phyloP scores from a whole-genome alignment of 2,113 vertebrate species.

The Alexandromys fortis region DNA sequence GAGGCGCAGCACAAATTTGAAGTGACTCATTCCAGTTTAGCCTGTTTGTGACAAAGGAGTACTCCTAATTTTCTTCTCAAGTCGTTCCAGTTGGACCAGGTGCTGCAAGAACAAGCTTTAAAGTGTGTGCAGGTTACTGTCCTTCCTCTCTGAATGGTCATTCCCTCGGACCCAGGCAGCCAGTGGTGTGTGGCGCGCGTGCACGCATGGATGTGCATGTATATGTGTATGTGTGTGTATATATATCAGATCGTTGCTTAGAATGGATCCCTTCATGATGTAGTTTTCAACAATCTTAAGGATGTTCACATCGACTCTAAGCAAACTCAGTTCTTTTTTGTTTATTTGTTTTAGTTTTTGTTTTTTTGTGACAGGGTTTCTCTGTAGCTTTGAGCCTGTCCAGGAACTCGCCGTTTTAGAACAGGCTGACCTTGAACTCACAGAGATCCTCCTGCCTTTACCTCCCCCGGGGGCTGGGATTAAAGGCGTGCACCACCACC shows the following conservation, averaged over 20 bases:
- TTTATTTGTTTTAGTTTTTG: no score
- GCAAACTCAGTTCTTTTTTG: background rate
- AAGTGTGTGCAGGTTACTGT: background rate
- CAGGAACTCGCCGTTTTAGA: no score
- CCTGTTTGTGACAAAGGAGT: conserved; percentile 5
- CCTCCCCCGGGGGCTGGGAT: no score
- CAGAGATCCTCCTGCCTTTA: no score
- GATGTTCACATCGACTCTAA: background rate
- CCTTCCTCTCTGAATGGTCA: background rate
- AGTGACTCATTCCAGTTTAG: conserved; percentile 39
- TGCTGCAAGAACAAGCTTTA: conserved; percentile 22
- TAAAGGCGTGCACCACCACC: no score
- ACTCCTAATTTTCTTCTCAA: conserved; percentile 48
- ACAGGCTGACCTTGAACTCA: no score
- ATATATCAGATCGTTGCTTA: conserved; percentile 17
- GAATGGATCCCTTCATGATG: background rate
- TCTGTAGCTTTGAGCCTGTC: no score
- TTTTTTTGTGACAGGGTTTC: no score
- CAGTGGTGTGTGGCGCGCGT: background rate
- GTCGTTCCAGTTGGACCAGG: conserved; percentile 59
- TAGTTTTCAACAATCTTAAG: conserved; percentile 3
- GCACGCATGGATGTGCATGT: background rate
- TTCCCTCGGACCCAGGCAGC: background rate
- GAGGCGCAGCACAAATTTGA: conserved; percentile 14
- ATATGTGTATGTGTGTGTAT: background rate